Evolutionary conservation across 2,113 vertebrate species (phyloP).

Genomic region (Gnathonemus echidnorhynchus): DNA sequence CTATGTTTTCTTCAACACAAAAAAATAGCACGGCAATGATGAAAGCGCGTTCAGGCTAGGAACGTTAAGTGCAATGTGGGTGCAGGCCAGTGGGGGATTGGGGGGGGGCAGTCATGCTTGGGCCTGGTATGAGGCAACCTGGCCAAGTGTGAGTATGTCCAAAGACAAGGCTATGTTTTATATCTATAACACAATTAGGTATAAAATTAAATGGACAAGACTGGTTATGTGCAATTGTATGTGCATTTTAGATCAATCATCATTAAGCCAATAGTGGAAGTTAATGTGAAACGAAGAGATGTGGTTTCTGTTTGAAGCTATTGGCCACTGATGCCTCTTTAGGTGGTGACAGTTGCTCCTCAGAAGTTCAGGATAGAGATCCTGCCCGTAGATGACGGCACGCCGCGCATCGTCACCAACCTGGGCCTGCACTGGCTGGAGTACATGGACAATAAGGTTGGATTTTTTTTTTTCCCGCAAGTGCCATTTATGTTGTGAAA

Average conservation of each 20-base stretch:
- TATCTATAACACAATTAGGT: background rate
- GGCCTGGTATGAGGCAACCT: background rate
- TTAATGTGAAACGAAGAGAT: background rate
- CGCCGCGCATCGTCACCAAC: conserved; percentile 85
- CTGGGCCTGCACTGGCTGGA: conserved; percentile 94
- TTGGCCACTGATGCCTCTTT: conserved; percentile 9
- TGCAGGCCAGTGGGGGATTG: background rate
- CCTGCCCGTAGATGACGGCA: conserved; percentile 81
- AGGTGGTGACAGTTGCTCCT: conserved; percentile 79
- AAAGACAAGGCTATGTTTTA: background rate
- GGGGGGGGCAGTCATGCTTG: background rate
- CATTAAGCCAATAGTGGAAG: background rate
- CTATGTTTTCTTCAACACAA: background rate
- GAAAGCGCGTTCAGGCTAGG: too few relatives aligned
- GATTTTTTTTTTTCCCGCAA: background rate
- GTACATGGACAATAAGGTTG: conserved; percentile 80
- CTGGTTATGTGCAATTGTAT: background rate
- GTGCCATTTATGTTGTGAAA: background rate
- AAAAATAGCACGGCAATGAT: background rate
- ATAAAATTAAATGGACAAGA: background rate
- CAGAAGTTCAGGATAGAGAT: conserved; percentile 85
- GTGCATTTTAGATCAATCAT: background rate
- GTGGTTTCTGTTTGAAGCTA: background rate
- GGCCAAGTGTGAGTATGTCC: background rate
- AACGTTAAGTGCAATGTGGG: too few relatives aligned